Conservation (phyloP, 2,888 invertebrate species). For the Acronicta alni region DNA sequence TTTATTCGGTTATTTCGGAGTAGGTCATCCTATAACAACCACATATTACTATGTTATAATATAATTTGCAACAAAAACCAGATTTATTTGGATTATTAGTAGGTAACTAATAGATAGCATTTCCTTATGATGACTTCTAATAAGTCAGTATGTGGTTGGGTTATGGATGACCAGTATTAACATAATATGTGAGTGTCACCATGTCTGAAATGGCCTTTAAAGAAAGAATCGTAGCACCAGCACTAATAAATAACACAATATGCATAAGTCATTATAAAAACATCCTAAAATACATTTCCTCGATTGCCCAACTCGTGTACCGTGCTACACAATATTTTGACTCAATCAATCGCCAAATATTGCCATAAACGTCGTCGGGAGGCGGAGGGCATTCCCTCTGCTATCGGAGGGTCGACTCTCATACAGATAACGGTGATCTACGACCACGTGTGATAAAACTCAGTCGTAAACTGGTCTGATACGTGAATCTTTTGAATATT, state of each 20-base stretch:
- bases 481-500: conserved; percentile 41
- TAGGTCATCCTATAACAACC: too few species aligned
- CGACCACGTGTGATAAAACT: conserved; percentile 38
- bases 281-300: conserved; percentile 26
- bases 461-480: conserved; percentile 47
- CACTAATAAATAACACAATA: neutral
- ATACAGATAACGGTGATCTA: conserved; percentile 53
- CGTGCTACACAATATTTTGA: conserved; percentile 28
- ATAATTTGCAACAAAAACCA: too few species aligned
- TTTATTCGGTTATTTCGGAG: too few species aligned
- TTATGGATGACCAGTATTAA: too few species aligned
- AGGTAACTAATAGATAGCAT: too few species aligned
- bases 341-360: conserved; percentile 55
- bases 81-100: too few species aligned
- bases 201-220: too few species aligned
- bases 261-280: conserved; percentile 25
- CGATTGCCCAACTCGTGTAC: conserved; percentile 18
- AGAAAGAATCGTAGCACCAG: neutral
- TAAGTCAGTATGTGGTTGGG: too few species aligned
- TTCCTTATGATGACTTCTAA: too few species aligned
- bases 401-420: conserved; percentile 30
- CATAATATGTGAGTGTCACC: neutral
- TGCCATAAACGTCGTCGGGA: conserved; percentile 45
- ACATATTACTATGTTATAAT: too few species aligned
- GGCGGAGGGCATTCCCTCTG: conserved; percentile 30